Evolutionary conservation across 2,113 vertebrate genomes (phyloP), one percentile per base, ranked within the genome.

Genomic region (Meleagris gallopavo): DNA sequence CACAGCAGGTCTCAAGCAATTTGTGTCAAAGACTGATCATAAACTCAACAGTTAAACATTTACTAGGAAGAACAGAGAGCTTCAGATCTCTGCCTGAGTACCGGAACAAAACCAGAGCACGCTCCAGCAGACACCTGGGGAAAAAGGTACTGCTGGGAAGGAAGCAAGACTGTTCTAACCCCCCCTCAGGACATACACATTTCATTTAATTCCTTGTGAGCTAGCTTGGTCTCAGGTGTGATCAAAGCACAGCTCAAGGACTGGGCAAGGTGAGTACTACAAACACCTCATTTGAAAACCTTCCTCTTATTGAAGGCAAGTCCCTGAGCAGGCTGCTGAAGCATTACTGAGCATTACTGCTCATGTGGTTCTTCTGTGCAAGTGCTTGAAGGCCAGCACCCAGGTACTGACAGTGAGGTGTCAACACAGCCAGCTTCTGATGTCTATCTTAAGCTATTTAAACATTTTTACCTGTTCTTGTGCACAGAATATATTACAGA

Each of bases 211-310:
- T 82, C 82, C 65, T 70, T 48, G 73, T 46, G 45, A 88, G 69
- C 65, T 92, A 80, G 70, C 87, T 74, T 46, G 70, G 76, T 73
- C 50, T 80, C 64, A 81, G 83, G 73, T 83, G 69, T n/a, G 92
- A 96, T 93, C 90, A 95, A 96, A 94, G 94, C 7, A 92, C 61
- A 90, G 79, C 83, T 88, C 58, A 50, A 93, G 80, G 92, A 75
- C 41, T 74, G 69, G 96, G 95, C 80, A 92, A 86, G 69, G 73
- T 80, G 57, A 27, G 69, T 21, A 90, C 80, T 86, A 71, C 72
- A 94, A 90, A 86, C 11, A 60, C 0, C 7, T 45, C 62, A 50
- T 52, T 77, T 50, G 72, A 83, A 95, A 90, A 86, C 80, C 72
- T 92, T 65, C 38, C 72, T 90, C 21, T 46, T 6, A 9, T 22